A percentile compares a stretch with the other conserved stretches of the same genome.
These are phyloP conservation scores for Engraulis encrasicolus DNA, from an alignment of 2,113 vertebrate genomes.

Conservation along the genomic window DNA sequence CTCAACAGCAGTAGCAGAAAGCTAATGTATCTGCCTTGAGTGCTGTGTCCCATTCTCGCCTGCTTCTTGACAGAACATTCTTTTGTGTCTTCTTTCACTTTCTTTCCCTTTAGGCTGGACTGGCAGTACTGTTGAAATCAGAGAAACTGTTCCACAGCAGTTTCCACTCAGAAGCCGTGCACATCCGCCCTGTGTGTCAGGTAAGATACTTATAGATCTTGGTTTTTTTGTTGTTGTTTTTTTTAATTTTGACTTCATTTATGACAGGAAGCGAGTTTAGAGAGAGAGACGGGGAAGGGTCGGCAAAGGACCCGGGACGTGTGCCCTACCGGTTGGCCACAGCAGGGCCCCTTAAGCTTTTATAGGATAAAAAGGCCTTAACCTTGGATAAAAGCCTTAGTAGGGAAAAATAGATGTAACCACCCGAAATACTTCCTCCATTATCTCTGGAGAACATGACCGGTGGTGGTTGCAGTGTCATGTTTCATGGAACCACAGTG, in stretches of 20 bases:
- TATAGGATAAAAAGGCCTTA: too few relatives aligned
- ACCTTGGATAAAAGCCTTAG: too few relatives aligned
- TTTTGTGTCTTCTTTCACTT: neutral
- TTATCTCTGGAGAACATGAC: neutral
- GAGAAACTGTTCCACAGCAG: conserved; percentile 97
- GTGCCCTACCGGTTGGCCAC: too few relatives aligned
- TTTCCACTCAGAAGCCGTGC: conserved; percentile 94
- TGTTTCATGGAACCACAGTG: neutral
- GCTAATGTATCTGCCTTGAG: neutral
- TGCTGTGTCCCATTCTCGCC: neutral
- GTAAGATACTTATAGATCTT: conserved; percentile 74
- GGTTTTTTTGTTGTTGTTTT: too few relatives aligned
- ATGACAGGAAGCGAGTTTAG: too few relatives aligned
- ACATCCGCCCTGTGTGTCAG: conserved; percentile 90
- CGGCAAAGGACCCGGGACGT: too few relatives aligned
- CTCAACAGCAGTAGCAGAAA: neutral
- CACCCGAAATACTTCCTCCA: neutral
- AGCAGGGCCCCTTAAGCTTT: too few relatives aligned
- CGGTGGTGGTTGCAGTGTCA: neutral
- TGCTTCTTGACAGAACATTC: neutral
- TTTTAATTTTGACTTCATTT: too few relatives aligned
- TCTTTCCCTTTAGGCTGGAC: conserved; percentile 81
- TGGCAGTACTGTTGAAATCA: conserved; percentile 91
- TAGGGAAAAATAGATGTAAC: too few relatives aligned
- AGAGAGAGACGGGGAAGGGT: too few relatives aligned